Evolutionary conservation across 2,113 vertebrate species (phyloP), one percentile per base, ranked within the genome.

Genomic region (Pelmatolapia mariae): DNA sequence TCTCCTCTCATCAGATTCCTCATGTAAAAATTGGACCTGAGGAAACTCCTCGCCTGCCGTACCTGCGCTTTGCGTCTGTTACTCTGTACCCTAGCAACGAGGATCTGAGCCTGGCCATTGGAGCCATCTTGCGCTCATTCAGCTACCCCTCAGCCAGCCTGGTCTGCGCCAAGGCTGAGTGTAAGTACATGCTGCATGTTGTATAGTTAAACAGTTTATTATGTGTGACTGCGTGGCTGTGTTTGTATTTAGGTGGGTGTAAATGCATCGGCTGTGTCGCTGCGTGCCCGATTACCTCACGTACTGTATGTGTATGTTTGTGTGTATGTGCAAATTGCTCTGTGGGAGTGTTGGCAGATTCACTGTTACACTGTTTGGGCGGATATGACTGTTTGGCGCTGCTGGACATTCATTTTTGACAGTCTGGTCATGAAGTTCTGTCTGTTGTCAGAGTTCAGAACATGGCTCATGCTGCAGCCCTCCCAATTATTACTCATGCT

Each of bases 151-250:
- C 98, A 1, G 97, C 97, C 91, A 98, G 98, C 91, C 96, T 98
- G 90, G 96, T 98, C 93, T 98, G 98, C 2, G 97, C 98, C 95
- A 98, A 98, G 95, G 97, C 98, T n/a, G 98, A 98, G 93, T 98
- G 98, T 98, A 93, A 98, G 98, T 96, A 81, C 66, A 84, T 73
- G 45, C 57, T 43, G 11, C 8, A 43, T 19, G n/a, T 79, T 59
- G 71, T 43, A 36, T 40, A 36, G 15, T 57, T 54, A 78, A 8
- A 59, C 59, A 80, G 54, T 56, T 24, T 10, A 61, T 86, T 54
- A 63, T 50, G 43, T 84, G 68, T 40, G 40, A 80, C 71, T 83
- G 52, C 82, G 11, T 8, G 11, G 29, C 26, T 43, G n/a, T 76
- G 40, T 87, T 83, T 71, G 47, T 78, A 33, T 66, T 87, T n/a